phyloP scores from a whole-genome alignment of 2,888 invertebrate genomes.

The Hypselothyrea guttata region DNA sequence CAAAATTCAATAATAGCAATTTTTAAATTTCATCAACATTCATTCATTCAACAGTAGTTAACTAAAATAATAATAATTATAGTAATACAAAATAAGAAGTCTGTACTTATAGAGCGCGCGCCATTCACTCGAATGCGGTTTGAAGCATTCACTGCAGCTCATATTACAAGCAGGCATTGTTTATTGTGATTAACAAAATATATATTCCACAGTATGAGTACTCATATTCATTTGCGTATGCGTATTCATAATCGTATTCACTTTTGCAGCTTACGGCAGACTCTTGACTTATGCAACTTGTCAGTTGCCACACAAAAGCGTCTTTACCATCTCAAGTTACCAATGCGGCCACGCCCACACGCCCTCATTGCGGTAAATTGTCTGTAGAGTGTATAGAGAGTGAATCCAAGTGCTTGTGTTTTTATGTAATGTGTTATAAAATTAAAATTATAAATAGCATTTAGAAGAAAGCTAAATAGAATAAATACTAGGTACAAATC shows the following conservation, averaged over 20 bases:
- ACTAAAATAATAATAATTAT: conserved; percentile 20
- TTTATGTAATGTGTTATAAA: too few relatives aligned
- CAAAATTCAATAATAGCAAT: too few relatives aligned
- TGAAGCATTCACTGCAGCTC: conserved; percentile 31
- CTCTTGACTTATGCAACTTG: conserved; percentile 44
- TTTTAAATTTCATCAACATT: too few relatives aligned
- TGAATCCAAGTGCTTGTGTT: too few relatives aligned
- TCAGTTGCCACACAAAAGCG: conserved; percentile 30
- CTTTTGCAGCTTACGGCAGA: too few relatives aligned
- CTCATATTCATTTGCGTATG: neutral
- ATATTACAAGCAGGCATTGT: conserved; percentile 18
- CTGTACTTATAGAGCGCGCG: too few relatives aligned
- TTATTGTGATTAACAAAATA: neutral
- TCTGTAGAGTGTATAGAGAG: too few relatives aligned
- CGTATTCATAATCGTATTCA: neutral
- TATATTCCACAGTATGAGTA: conserved; percentile 2
- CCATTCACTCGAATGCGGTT: conserved; percentile 43
- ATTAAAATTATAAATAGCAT: too few relatives aligned
- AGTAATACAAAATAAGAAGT: conserved; percentile 38
- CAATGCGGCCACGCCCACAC: conserved; percentile 30
- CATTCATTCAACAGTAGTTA: too few relatives aligned
- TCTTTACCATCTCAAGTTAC: conserved; percentile 40
- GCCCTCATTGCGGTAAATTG: too few relatives aligned
- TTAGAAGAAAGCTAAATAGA: too few relatives aligned
- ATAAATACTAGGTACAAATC: too few relatives aligned